Percentiles rank a stretch among this genome's conserved stretches.
Evolutionary conservation across 2,888 invertebrate species (phyloP).

Genomic region (Deilephila elpenor): DNA sequence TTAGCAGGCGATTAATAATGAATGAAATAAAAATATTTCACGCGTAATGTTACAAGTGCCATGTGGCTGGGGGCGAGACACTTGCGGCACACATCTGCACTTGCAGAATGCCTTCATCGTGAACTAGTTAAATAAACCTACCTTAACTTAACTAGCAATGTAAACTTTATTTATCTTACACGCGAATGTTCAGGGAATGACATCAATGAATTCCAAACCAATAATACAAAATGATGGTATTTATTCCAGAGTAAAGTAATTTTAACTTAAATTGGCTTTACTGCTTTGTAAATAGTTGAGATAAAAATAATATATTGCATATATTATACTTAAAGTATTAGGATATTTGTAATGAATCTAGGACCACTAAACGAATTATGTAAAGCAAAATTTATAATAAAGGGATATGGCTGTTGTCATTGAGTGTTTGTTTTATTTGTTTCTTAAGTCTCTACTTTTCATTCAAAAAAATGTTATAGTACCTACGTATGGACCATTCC

Average conservation of each 20-base stretch:
- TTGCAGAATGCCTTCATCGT: slow-evolving; percentile 10
- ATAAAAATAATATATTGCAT: neutral
- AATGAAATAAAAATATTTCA: slow-evolving; percentile 25
- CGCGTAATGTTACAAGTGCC: slow-evolving; percentile 7
- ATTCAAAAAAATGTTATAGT: too few relatives aligned
- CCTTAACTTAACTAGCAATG: neutral
- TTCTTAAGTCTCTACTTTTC: too few relatives aligned
- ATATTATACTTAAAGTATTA: neutral
- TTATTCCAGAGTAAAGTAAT: neutral
- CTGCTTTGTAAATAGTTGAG: neutral
- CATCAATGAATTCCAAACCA: neutral
- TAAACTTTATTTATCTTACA: slow-evolving; percentile 4
- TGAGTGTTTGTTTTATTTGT: too few relatives aligned
- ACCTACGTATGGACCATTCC: too few relatives aligned
- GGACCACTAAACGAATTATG: neutral
- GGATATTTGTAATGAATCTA: too few relatives aligned
- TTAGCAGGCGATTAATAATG: slow-evolving; percentile 25
- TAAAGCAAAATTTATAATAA: neutral
- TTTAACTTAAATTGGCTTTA: neutral
- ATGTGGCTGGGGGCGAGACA: slow-evolving; percentile 5
- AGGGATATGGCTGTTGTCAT: too few relatives aligned
- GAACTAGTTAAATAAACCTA: neutral
- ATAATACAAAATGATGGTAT: neutral
- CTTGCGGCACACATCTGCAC: slow-evolving; percentile 20
- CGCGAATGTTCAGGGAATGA: neutral